Base-by-base conservation (phyloP, 2,797 vertebrate species). In the Darevskia mixta region DNA sequence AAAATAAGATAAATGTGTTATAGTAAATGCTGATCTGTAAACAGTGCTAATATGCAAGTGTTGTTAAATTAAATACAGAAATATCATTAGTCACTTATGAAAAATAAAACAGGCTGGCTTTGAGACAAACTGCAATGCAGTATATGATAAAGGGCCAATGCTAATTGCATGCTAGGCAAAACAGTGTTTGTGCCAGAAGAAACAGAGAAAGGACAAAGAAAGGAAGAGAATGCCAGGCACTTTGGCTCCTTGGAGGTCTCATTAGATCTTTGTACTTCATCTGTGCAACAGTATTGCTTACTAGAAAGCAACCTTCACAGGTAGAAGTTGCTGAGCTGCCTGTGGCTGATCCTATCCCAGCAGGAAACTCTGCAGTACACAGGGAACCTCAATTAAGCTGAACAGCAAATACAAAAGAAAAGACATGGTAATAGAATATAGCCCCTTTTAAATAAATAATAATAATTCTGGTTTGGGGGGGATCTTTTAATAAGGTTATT, bases 191-290 rank as follows among this genome's bases (percentile, higher is more conserved):
- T 69, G 18, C 3, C 2, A 91, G 79, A 20, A 84, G 25, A 82
- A 81, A 10, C 2, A 41, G 88, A 11, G 23, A 3, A 9, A 27
- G 23, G 58, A 23, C 20, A 17, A 61, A 23, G 29, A 32, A 17
- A 18, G 32, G 23, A 66, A 69, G 32, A 29, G 85, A 92, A 79
- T 0, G 0, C 0, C 0, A 88, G 87, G 25, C 79, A 69, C 69
- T 91, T 35, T 38, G 29, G 0, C 15, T 95, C 94, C 94, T 93
- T 72, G 79, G 94, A 93, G 94, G 90, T 79, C 94, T 94, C 92
- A 94, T 96, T 94, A 94, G 87, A 66, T 61, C 35, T 91, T 71
- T 67, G 85, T 23, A 92, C 83, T 87, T 64, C 1, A 15, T 64
- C 61, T 38, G 49, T 55, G 49, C 49, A 55, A 55, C 49, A 92